A percentile compares a stretch with the other conserved stretches of the same genome.
Conservation (phyloP, 2,113 vertebrate genomes). For the Loxodonta africana region DNA sequence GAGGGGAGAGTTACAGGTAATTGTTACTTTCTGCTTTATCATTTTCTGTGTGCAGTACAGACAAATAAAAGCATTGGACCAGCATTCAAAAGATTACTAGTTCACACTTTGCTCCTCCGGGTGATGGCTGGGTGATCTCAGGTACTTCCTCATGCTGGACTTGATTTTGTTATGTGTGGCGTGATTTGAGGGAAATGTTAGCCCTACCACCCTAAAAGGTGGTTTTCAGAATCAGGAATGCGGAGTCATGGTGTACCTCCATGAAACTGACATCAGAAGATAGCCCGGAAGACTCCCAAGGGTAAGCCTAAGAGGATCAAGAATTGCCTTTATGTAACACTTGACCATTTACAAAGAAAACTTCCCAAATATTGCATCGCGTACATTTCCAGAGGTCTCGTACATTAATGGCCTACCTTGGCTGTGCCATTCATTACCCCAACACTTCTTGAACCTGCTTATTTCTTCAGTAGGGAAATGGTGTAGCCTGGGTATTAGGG, state of each 20-base stretch:
- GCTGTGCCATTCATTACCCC: no score
- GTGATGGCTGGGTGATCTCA: neutral
- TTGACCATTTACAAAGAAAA: neutral
- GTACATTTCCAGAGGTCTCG: neutral
- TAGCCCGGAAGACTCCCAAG: accelerated
- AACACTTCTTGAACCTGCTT: no score
- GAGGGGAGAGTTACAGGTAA: accelerated
- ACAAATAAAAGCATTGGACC: neutral
- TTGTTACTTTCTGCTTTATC: neutral
- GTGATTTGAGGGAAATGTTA: neutral
- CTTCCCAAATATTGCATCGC: neutral
- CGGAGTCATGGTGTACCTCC: neutral
- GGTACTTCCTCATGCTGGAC: neutral
- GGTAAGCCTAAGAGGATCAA: neutral
- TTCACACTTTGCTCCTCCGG: neutral
- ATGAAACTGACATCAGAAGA: neutral
- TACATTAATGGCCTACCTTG: no score
- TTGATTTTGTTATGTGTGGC: neutral
- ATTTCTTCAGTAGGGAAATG: neutral
- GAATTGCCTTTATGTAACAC: neutral
- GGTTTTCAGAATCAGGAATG: neutral
- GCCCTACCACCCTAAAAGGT: neutral
- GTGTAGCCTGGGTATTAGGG: neutral
- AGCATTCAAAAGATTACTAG: neutral
- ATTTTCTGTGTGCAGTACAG: neutral